Percentiles rank a stretch among this genome's conserved stretches.
phyloP scores from a whole-genome alignment of 2,113 vertebrate genomes.

The Dipodomys stephensi region DNA sequence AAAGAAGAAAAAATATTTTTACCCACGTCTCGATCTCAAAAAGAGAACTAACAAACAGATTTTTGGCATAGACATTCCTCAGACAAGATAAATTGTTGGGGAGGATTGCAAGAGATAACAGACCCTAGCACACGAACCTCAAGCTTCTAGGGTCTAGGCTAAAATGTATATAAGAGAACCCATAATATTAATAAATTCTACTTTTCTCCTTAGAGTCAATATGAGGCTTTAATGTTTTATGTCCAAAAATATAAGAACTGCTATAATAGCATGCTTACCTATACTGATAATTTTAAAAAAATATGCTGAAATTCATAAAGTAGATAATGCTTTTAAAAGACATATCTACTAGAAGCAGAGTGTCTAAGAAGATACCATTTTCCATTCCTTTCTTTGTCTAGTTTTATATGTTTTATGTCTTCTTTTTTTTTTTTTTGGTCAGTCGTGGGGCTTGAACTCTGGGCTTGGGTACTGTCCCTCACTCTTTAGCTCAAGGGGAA shows the following conservation, averaged over 20 bases:
- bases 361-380: background rate
- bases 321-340: background rate
- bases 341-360: background rate
- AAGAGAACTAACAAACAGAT: background rate
- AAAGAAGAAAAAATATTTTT: background rate
- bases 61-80: conserved; percentile 1
- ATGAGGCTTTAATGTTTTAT: conserved; percentile 16
- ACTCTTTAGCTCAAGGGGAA: too few species aligned
- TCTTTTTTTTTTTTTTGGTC: background rate
- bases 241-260: background rate
- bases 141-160: background rate
- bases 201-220: conserved; percentile 20
- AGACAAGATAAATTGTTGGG: conserved; percentile 2
- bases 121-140: background rate
- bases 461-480: too few species aligned
- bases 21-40: background rate
- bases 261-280: background rate
- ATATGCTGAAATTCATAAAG: background rate
- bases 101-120: background rate
- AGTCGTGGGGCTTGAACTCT: too few species aligned
- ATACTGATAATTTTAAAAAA: background rate
- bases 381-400: background rate
- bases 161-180: background rate
- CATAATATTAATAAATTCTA: background rate
- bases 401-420: background rate